Percentiles rank a stretch among this genome's conserved stretches.
These are phyloP conservation scores for Palaemon carinicauda DNA, from an alignment of 1,140 invertebrate genomes.

Conservation along the genomic window DNA sequence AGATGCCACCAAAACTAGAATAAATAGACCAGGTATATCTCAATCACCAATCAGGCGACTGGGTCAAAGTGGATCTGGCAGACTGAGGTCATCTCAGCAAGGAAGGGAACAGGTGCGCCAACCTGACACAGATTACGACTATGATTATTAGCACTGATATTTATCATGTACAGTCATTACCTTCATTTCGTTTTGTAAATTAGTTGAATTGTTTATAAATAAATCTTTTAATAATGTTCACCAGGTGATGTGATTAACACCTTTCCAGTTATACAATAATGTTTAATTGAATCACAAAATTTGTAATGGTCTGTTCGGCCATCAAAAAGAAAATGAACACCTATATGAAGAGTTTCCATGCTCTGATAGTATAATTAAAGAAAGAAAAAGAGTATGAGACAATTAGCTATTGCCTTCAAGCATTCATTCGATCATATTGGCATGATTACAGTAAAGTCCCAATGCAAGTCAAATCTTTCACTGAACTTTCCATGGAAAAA, in stretches of 20 bases:
- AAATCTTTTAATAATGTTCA: constrained; percentile 34
- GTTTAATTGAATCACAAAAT: too few relatives aligned
- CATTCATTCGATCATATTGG: too few relatives aligned
- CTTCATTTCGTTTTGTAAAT: constrained; percentile 39
- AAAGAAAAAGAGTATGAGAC: too few relatives aligned
- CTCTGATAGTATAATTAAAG: too few relatives aligned
- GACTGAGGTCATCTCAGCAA: background rate
- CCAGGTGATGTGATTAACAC: background rate
- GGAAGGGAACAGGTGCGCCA: background rate
- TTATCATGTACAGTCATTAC: constrained; percentile 50
- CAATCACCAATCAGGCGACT: background rate
- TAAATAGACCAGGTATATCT: background rate
- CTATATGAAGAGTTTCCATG: background rate
- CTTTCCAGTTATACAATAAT: too few relatives aligned
- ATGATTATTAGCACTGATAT: constrained; percentile 44
- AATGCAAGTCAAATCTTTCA: too few relatives aligned
- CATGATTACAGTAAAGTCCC: too few relatives aligned
- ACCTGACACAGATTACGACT: background rate
- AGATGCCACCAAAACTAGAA: background rate
- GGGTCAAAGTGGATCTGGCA: background rate
- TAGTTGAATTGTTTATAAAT: constrained; percentile 48
- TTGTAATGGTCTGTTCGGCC: too few relatives aligned
- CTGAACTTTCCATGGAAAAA: too few relatives aligned
- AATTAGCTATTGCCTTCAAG: too few relatives aligned
- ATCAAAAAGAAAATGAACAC: background rate